Percentiles rank a stretch among this genome's conserved stretches.
Evolutionary conservation across 2,888 invertebrate species (phyloP).

Genomic region (Agapostemon virescens): DNA sequence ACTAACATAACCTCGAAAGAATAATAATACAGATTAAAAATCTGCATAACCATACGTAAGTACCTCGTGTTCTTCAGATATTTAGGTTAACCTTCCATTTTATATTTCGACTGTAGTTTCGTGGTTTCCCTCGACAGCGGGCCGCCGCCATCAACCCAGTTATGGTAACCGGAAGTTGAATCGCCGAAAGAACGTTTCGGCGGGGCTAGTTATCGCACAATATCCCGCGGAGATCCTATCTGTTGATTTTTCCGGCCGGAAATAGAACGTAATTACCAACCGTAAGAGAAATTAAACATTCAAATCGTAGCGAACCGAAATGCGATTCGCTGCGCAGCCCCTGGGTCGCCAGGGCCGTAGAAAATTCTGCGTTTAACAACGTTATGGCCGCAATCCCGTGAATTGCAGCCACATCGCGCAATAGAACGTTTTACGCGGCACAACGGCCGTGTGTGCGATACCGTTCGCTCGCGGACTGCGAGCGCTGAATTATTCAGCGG

Average conservation of each 20-base stretch:
- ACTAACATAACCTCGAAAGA: too few species aligned
- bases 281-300: conserved; percentile 25
- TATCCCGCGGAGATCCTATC: not conserved
- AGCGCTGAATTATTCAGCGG: conserved; percentile 20
- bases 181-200: not conserved
- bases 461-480: not conserved
- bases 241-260: not conserved
- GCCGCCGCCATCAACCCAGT: not conserved
- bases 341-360: not conserved
- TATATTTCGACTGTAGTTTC: not conserved
- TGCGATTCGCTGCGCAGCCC: not conserved
- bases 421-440: not conserved
- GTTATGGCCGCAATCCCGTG: not conserved
- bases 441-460: not conserved
- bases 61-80: too few species aligned
- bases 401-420: conserved; percentile 9
- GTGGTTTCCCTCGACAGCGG: not conserved
- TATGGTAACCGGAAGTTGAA: not conserved
- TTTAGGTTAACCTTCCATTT: too few species aligned
- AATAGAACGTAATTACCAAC: conserved; percentile 9
- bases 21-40: too few species aligned
- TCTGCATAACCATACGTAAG: too few species aligned
- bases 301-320: conserved; percentile 15
- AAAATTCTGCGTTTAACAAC: conserved; percentile 27
- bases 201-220: not conserved